Conservation (phyloP, 2,113 vertebrate genomes). For the Excalfactoria chinensis region DNA sequence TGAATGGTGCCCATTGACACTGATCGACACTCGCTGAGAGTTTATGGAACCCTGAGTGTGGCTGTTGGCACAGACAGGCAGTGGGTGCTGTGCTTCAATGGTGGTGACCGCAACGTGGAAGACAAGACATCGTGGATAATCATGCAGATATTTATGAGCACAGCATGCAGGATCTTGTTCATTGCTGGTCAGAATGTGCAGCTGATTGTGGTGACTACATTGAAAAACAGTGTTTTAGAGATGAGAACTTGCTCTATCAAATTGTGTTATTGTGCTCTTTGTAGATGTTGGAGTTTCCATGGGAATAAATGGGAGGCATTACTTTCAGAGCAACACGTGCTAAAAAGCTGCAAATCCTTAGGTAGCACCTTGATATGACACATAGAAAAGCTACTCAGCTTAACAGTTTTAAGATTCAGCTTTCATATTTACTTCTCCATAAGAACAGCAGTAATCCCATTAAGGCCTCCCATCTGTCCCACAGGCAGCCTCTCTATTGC, state of each 20-base stretch:
- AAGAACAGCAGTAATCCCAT: neutral
- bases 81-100: no score
- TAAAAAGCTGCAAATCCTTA: neutral
- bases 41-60: no score
- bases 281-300: neutral
- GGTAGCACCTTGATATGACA: neutral
- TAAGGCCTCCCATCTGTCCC: neutral
- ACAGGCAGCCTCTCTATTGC: neutral
- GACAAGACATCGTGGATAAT: no score
- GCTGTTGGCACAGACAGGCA: no score
- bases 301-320: neutral
- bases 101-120: no score
- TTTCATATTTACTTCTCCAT: accelerated
- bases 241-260: neutral
- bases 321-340: neutral
- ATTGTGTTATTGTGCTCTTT: neutral
- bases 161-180: neutral
- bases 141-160: neutral
- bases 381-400: accelerated
- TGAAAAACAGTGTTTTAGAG: neutral
- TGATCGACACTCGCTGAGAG: neutral
- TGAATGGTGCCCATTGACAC: no score
- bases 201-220: neutral
- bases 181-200: neutral
- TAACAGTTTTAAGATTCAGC: neutral